Evolutionary conservation across 2,888 invertebrate species (phyloP).

Genomic region (Orthonevra nobilis): DNA sequence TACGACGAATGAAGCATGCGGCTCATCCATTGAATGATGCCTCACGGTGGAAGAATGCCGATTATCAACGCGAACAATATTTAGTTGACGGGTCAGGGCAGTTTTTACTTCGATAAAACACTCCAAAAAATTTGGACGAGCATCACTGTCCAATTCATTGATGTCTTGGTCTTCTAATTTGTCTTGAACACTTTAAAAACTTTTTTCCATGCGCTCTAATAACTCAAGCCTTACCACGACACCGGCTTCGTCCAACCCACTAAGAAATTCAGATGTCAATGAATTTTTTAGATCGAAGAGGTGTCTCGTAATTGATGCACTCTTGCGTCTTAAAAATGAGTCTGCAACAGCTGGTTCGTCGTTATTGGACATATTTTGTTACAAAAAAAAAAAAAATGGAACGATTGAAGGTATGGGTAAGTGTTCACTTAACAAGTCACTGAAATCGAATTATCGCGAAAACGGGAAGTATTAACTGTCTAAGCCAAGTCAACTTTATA

Average conservation of each 20-base stretch:
- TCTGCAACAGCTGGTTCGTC: background rate
- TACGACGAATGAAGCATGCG: background rate
- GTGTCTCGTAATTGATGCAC: background rate
- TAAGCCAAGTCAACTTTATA: no score
- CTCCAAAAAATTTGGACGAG: background rate
- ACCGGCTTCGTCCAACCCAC: slow-evolving; percentile 22
- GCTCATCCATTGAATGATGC: slow-evolving; percentile 11
- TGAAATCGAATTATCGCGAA: no score
- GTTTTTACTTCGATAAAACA: slow-evolving; percentile 3
- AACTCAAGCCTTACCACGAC: slow-evolving; percentile 6
- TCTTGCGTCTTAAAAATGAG: background rate
- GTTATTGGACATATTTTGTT: background rate
- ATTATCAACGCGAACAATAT: background rate
- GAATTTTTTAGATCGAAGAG: background rate
- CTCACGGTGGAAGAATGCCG: slow-evolving; percentile 15
- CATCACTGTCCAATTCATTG: background rate
- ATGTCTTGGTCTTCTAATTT: slow-evolving; percentile 9
- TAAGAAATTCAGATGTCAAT: background rate
- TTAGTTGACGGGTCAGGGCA: background rate
- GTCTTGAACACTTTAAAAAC: slow-evolving; percentile 13
- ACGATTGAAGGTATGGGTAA: no score
- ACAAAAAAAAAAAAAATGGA: no score
- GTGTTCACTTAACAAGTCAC: no score
- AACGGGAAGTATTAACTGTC: no score
- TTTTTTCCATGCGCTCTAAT: slow-evolving; percentile 6